Evolutionary conservation across 2,888 invertebrate genomes (phyloP), one percentile per base, ranked within the genome.

Genomic region (Dicyrtomina minuta): DNA sequence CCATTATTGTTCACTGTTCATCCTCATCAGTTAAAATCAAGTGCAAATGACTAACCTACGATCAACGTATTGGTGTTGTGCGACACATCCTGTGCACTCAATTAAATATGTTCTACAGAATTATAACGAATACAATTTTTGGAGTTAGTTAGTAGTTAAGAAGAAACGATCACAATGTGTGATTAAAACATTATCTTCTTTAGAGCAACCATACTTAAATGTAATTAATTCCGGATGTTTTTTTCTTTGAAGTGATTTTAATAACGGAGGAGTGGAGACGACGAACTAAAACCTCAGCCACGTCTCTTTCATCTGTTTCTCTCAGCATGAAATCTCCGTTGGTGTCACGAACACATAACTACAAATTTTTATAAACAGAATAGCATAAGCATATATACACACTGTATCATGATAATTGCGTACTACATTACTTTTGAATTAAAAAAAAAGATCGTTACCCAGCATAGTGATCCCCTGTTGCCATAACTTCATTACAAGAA

Each of bases 161-260:
- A 74, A 77, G 61, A 77, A 77, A 49, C 77, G 73, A 71, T 77
- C 77, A 70, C 72, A 75, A 71, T 77, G 77, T 20, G 77, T 77
- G 43, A 77, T 77, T 66, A 74, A 49, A 44, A 74, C 73, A 56
- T 67, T 69, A 55, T 75, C 73, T 49, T 73, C 77, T 59, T 75
- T 72, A 0, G 73, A 64, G 49, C 66, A 71, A 5, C 96, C 96
- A 81, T 97, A 97, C 82, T 96, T 95, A 82, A 99, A 97, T 0
- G 98, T 98, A 73, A 99, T 96, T 79, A 98, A 84, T 83, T 98
- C 95, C 0, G 97, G 96, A 81, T 93, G 91, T 68, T 91, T 88
- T n/a, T 82, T 96, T 96, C 81, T 96, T 94, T 13, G 96, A 96
- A 0, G 98, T 98, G 73, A 99, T 99, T 84, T 94, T 96, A 10